These are phyloP conservation scores for Liodrosophila aerea DNA, from an alignment of 2,888 invertebrate species.

Conservation along the genomic window DNA sequence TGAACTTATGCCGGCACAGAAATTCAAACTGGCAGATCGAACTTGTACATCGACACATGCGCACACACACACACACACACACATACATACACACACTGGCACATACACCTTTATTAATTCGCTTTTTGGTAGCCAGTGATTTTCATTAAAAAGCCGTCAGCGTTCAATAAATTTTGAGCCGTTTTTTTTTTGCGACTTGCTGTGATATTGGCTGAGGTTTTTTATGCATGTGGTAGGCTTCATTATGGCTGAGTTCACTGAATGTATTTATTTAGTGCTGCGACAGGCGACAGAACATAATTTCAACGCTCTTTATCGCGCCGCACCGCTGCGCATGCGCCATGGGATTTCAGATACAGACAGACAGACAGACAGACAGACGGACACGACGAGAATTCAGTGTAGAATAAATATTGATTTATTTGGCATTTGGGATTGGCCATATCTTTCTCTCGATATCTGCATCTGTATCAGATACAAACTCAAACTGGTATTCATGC, in stretches of 20 bases:
- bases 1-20: conserved; percentile 63
- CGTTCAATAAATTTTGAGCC: conserved; percentile 73
- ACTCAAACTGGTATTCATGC: conserved; percentile 15
- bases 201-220: conserved; percentile 41
- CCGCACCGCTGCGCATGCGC: conserved; percentile 48
- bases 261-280: conserved; percentile 65
- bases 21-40: conserved; percentile 16
- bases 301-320: conserved; percentile 69
- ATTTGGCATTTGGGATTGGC: conserved; percentile 37
- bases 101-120: conserved; percentile 67
- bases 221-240: conserved; percentile 49
- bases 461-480: conserved; percentile 8
- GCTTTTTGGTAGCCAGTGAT: conserved; percentile 70
- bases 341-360: conserved; percentile 18
- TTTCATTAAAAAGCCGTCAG: conserved; percentile 78
- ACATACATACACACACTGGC: conserved; percentile 8
- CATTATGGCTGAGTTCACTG: conserved; percentile 58
- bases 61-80: conserved; percentile 29
- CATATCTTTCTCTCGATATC: not conserved
- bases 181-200: conserved; percentile 56
- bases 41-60: conserved; percentile 50
- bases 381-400: not conserved
- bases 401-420: conserved; percentile 55
- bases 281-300: conserved; percentile 71
- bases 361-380: not conserved